phyloP scores from a whole-genome alignment of 2,113 vertebrate species.

The Spea multiplicata region DNA sequence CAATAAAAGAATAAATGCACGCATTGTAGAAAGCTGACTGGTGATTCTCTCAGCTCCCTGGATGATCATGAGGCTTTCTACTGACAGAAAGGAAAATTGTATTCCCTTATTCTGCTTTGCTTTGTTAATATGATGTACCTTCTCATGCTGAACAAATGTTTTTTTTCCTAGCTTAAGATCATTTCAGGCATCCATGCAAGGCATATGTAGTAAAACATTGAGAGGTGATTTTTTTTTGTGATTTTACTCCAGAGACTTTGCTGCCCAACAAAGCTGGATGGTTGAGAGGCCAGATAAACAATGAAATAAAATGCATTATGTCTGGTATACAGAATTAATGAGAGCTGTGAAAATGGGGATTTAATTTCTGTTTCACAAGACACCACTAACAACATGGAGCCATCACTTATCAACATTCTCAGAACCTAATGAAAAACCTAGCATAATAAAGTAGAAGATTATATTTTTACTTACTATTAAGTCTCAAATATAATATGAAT shows the following conservation, averaged over 20 bases:
- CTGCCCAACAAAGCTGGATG: background rate
- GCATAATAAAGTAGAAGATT: no score
- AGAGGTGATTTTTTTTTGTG: background rate
- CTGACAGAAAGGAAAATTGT: conserved; percentile 1
- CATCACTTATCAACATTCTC: background rate
- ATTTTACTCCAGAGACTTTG: background rate
- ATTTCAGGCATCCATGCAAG: conserved; percentile 15
- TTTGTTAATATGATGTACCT: conserved; percentile 15
- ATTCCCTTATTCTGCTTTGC: conserved; percentile 7
- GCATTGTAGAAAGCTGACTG: conserved; percentile 23
- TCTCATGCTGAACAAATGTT: conserved; percentile 33
- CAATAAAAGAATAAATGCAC: conserved; percentile 19
- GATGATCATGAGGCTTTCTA: conserved; percentile 18
- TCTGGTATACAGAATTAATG: background rate
- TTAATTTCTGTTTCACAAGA: background rate
- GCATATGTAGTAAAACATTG: conserved; percentile 12
- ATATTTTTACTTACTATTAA: no score
- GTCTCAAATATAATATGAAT: no score
- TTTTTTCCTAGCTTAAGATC: conserved; percentile 20
- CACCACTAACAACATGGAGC: background rate
- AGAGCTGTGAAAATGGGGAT: background rate
- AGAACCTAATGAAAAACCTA: no score
- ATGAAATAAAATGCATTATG: background rate
- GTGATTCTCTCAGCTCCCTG: conserved; percentile 18
- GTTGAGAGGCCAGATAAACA: background rate